phyloP scores from a whole-genome alignment of 2,888 invertebrate genomes.

The Sarcophaga rosellei region DNA sequence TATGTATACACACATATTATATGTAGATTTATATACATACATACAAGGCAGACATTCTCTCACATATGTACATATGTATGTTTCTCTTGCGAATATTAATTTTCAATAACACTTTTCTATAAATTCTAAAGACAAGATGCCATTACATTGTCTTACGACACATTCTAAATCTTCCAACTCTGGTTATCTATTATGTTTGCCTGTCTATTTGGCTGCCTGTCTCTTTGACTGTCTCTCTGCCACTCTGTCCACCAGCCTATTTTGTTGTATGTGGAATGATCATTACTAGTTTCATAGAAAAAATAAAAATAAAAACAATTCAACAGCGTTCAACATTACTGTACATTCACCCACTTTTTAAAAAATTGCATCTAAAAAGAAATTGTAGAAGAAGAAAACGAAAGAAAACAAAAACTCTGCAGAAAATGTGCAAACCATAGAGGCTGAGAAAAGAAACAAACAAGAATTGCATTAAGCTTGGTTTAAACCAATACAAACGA shows the following conservation, averaged over 20 bases:
- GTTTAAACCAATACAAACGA: slow-evolving; percentile 47
- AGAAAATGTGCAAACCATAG: neutral
- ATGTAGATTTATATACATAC: no score
- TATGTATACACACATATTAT: no score
- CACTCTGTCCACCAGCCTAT: slow-evolving; percentile 27
- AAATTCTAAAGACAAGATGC: no score
- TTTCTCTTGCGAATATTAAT: no score
- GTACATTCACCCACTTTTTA: slow-evolving; percentile 81
- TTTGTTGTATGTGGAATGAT: slow-evolving; percentile 32
- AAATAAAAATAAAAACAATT: slow-evolving; percentile 17
- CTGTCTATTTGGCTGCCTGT: neutral
- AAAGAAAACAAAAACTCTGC: neutral
- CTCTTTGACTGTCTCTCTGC: slow-evolving; percentile 5
- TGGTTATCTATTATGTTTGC: neutral
- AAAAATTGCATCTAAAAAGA: slow-evolving; percentile 63
- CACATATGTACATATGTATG: no score
- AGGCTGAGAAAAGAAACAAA: slow-evolving; percentile 33
- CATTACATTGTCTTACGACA: no score
- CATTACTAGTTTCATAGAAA: slow-evolving; percentile 57
- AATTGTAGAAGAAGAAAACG: slow-evolving; percentile 30
- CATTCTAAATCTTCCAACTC: no score
- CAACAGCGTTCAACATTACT: slow-evolving; percentile 76
- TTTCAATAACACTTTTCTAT: no score
- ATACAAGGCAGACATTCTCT: no score
- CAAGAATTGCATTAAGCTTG: slow-evolving; percentile 46